Percentiles rank a stretch among this genome's conserved stretches.
These are phyloP conservation scores for Seriola quinqueradiata DNA, from an alignment of 2,113 vertebrate species.

Conservation along the genomic window DNA sequence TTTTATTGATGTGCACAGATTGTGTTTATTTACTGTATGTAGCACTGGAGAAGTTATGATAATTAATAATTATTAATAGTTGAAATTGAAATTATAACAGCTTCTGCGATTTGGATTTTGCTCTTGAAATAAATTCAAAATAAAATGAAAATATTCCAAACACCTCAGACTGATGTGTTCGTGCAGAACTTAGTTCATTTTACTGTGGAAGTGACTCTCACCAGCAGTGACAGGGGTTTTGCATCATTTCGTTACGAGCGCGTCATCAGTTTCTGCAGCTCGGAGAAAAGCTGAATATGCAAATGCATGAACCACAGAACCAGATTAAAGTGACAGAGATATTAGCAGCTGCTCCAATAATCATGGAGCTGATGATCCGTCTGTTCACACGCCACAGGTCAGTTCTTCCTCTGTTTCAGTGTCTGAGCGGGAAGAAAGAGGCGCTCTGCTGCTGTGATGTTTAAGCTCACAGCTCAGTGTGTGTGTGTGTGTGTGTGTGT, in stretches of 20 bases:
- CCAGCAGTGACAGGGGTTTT: not conserved
- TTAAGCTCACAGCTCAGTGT: not conserved
- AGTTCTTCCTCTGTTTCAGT: accelerated
- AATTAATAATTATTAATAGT: no score
- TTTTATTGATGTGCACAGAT: no score
- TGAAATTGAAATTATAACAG: no score
- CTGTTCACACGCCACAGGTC: not conserved
- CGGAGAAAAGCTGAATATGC: not conserved
- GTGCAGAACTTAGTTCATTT: no score
- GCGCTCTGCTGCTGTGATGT: not conserved
- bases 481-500: conserved; percentile 1
- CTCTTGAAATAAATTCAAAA: no score
- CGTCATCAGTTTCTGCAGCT: conserved; percentile 1
- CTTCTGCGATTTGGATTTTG: no score
- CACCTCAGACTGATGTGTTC: no score
- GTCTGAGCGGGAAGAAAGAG: not conserved
- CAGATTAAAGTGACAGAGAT: not conserved
- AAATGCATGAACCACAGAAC: not conserved
- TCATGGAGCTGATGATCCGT: not conserved
- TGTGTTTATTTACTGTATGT: no score
- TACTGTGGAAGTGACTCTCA: not conserved
- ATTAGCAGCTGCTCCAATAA: not conserved
- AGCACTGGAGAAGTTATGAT: no score
- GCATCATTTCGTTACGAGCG: not conserved
- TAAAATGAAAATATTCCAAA: no score